A percentile compares a stretch with the other conserved stretches of the same genome.
Conservation (phyloP, 2,888 invertebrate species). For the Beris morrisii region DNA sequence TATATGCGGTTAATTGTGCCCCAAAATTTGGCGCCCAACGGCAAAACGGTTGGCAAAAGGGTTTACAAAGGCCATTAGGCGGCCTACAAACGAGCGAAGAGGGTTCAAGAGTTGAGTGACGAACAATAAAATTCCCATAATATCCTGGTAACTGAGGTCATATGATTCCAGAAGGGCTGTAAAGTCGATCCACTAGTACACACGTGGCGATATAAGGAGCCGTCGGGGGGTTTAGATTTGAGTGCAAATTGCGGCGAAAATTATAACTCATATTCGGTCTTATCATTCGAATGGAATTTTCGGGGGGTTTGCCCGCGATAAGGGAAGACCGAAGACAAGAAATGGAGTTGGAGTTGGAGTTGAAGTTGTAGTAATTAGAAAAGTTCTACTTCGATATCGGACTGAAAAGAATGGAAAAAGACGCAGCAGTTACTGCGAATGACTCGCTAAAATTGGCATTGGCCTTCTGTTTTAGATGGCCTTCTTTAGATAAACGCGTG, state of each 20-base stretch:
- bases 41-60: conserved; percentile 18
- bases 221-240: not conserved
- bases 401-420: not conserved
- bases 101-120: conserved; percentile 27
- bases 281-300: conserved; percentile 23
- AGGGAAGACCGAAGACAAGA: conserved; percentile 21
- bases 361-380: conserved; percentile 33
- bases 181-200: conserved; percentile 21
- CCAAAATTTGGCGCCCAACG: conserved; percentile 22
- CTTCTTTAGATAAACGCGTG: conserved; percentile 23
- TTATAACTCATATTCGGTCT: conserved; percentile 4
- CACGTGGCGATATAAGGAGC: conserved; percentile 1
- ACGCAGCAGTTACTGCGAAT: conserved; percentile 14
- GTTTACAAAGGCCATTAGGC: conserved; percentile 17
- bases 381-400: conserved; percentile 35
- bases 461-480: conserved; percentile 26
- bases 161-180: conserved; percentile 29
- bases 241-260: conserved; percentile 12
- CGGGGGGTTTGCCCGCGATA: conserved; percentile 9
- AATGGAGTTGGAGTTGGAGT: conserved; percentile 29
- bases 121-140: conserved; percentile 24
- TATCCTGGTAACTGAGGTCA: conserved; percentile 17
- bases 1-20: conserved; percentile 25
- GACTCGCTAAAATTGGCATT: conserved; percentile 29
- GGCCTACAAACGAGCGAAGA: conserved; percentile 19